These are phyloP conservation scores for Diachasmimorpha longicaudata DNA, from an alignment of 1,140 invertebrate genomes.

Conservation along the genomic window DNA sequence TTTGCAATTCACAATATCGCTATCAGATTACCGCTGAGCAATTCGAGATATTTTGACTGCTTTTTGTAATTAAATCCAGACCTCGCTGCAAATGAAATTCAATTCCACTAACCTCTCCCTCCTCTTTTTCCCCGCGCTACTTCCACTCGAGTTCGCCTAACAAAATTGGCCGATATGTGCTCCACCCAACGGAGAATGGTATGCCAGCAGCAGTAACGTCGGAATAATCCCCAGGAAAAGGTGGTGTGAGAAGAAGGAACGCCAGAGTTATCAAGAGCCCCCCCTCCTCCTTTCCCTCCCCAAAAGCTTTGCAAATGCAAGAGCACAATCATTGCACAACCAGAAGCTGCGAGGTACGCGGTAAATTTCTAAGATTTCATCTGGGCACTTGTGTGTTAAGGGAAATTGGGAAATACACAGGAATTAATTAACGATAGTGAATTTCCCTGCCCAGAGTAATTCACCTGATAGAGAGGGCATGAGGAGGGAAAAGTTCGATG, in stretches of 20 bases:
- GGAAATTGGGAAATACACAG: neutral
- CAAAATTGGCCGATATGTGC: conserved; percentile 20
- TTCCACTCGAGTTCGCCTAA: neutral
- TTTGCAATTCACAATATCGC: neutral
- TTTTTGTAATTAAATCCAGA: conserved; percentile 25
- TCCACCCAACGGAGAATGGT: conserved; percentile 20
- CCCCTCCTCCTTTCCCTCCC: too few species aligned
- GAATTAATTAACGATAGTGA: neutral
- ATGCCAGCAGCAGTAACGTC: conserved; percentile 20
- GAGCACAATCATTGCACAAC: neutral
- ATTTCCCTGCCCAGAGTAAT: neutral
- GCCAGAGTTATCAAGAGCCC: neutral
- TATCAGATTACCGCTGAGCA: neutral
- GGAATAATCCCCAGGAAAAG: conserved; percentile 3
- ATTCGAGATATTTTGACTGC: conserved; percentile 10
- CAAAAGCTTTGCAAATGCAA: neutral
- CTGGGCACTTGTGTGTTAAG: neutral
- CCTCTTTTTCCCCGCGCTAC: neutral
- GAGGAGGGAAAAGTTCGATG: neutral
- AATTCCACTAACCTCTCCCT: neutral
- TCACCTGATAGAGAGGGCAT: neutral
- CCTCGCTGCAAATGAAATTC: conserved; percentile 13
- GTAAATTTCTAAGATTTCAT: conserved; percentile 3
- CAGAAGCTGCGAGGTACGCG: neutral
- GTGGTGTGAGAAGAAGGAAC: neutral